Base-by-base conservation (phyloP, 2,113 vertebrate species). In the Lepus timidus region DNA sequence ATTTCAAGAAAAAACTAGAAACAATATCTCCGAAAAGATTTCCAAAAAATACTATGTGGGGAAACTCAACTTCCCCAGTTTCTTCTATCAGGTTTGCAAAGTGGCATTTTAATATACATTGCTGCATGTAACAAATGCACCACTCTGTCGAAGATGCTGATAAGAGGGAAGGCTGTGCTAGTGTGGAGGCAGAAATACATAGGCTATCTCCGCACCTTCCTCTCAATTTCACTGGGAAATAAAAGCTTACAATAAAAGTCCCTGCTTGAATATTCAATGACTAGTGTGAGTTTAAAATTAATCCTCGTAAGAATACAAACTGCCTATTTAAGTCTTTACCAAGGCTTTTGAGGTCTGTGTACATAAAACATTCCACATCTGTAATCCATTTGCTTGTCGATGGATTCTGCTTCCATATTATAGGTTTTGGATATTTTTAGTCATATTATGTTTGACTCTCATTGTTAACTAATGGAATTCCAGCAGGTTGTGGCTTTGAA, bases 251-350 rank as follows among this genome's bases (percentile, higher is more conserved):
- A 39, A 73, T 58, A 75, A 92, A 91, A 74, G 10, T 44, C 9
- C 22, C 25, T 2, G 0, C 91, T 84, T 92, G 73, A 92, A 94
- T 92, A 84, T 80, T 90, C 61, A 94, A 19, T 84, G 58, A 74
- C 65, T 33, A 64, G 49, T 16, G 22, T 80, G 20, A 39, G 65
- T 17, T 94, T 97, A 95, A 87, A 79, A 79, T 79, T 95, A 84
- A 92, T 90, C 65, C 70, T 80, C 13, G 39, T 91, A 85, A 96
- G 44, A 89, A 36, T 83, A 64, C 7, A n/a, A 49, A 68, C 17
- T 19, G 1, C 20, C 58, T 82, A 39, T 67, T 91, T 74, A 80
- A 79, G 12, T 33, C 25, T 82, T 92, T 87, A 70, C 29, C 3
- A 51, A 90, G 51, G 9, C 23, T 91, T 91, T 83, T 44, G 71